Conservation (phyloP, 2,113 vertebrate species). For the Clarias macrocephalus region DNA sequence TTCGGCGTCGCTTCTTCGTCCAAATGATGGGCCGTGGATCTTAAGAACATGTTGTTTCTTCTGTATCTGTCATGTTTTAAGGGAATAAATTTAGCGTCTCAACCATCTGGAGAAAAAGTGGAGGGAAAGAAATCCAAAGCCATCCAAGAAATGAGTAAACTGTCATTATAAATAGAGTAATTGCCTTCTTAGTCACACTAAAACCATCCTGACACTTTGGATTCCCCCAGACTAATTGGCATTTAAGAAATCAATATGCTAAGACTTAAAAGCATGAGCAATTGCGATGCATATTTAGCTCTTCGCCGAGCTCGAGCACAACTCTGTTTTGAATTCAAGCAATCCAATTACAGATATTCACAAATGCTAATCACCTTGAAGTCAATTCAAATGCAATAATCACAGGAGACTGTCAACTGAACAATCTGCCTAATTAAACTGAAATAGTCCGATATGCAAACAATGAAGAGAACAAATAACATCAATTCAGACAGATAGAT, state of each 20-base stretch:
- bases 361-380: slow-evolving; percentile 29
- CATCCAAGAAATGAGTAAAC: slow-evolving; percentile 21
- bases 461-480: background rate
- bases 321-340: slow-evolving; percentile 3
- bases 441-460: background rate
- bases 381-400: slow-evolving; percentile 35
- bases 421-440: slow-evolving; percentile 10
- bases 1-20: background rate
- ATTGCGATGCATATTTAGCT: background rate
- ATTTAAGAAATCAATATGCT: slow-evolving; percentile 36
- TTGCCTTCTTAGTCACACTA: slow-evolving; percentile 1
- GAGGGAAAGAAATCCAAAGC: background rate
- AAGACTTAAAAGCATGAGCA: slow-evolving; percentile 18
- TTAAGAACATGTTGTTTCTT: background rate
- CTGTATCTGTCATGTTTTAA: background rate
- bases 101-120: background rate
- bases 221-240: slow-evolving; percentile 29
- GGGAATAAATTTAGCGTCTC: background rate
- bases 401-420: background rate
- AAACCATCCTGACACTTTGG: background rate
- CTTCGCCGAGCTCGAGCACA: background rate
- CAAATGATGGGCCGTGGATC: background rate
- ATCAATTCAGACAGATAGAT: background rate
- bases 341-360: slow-evolving; percentile 38
- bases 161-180: slow-evolving; percentile 8